Base-by-base conservation (phyloP, 2,113 vertebrate species). In the Triplophysa dalaica region DNA sequence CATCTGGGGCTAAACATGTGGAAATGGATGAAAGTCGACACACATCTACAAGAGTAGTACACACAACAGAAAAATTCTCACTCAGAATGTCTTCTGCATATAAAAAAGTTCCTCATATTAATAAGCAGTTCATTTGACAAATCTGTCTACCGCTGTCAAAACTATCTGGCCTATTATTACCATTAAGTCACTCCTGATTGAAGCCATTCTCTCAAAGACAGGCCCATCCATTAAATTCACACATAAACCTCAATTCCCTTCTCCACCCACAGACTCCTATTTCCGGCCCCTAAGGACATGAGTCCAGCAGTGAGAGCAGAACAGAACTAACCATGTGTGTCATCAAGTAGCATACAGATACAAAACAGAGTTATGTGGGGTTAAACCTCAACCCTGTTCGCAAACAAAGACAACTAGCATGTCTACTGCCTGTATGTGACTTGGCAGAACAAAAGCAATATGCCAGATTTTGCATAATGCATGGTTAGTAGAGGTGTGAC, bases 1-100 rank as follows among this genome's bases (percentile, higher is more conserved):
- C 82, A 87, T 75, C 77, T 75, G 88, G 91, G 94, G 0, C 5
- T 38, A 38, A 38, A 38, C 33, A 38, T 38, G 33, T 38, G 33
- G 6, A 38, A 21, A 60, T 54, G 29, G 26, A 50, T 61, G 41
- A 68, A 72, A 21, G 61, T 24, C 41, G 62, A 77, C 29, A 38
- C 68, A 72, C 62, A 77, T 22, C 17, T 12, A 69, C 58, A 7
- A 38, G 33, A 38, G 33, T 77, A 70, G 70, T 81, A 77, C 69
- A 81, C 9, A 58, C 19, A 58, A 0, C 12, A 41, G 29, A 6
- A 6, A 45, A 45, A 33, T 38, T 58, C 52, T 41, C 60, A 29
- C 1, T 73, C 77, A 62, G 77, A 50, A 65, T 24, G 38, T 24
- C 33, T 48, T 62, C 62, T 22, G 61, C 33, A 74, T 60, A 62